phyloP scores from a whole-genome alignment of 2,113 vertebrate species.

The Percopsis transmontana region DNA sequence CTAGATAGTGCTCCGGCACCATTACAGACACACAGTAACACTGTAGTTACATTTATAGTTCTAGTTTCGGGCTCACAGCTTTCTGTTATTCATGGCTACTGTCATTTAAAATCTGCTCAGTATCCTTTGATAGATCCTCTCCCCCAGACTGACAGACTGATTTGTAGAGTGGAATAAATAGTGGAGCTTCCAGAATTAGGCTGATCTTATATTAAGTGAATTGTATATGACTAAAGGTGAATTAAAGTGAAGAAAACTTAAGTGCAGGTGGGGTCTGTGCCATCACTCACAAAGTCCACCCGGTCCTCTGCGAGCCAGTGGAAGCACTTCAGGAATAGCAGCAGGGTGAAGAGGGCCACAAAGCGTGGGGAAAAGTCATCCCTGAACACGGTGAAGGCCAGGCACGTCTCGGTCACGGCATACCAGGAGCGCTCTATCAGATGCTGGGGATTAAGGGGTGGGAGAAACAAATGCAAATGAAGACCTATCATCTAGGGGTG shows the following conservation, averaged over 20 bases:
- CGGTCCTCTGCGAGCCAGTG: slow-evolving; percentile 97
- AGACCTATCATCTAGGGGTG: slow-evolving; percentile 1
- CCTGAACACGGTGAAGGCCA: slow-evolving; percentile 97
- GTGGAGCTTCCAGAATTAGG: too few species aligned
- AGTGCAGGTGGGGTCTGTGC: neutral
- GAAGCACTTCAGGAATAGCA: slow-evolving; percentile 98
- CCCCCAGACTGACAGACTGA: neutral
- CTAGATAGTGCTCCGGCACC: neutral
- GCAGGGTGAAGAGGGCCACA: slow-evolving; percentile 95
- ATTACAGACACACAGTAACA: neutral
- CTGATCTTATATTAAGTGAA: too few species aligned
- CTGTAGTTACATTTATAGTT: neutral
- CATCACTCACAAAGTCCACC: slow-evolving; percentile 91
- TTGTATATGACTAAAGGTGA: neutral
- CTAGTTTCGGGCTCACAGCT: neutral
- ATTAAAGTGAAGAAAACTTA: neutral
- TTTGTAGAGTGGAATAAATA: too few species aligned
- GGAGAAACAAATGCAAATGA: neutral
- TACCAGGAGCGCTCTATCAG: slow-evolving; percentile 98
- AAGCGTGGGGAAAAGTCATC: slow-evolving; percentile 98
- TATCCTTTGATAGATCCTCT: neutral
- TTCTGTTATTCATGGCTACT: neutral
- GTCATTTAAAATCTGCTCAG: neutral
- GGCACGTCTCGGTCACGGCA: slow-evolving; percentile 94
- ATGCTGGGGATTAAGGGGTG: slow-evolving; percentile 75